Conservation (phyloP, 2,797 vertebrate genomes). For the Ceyx erithaca region DNA sequence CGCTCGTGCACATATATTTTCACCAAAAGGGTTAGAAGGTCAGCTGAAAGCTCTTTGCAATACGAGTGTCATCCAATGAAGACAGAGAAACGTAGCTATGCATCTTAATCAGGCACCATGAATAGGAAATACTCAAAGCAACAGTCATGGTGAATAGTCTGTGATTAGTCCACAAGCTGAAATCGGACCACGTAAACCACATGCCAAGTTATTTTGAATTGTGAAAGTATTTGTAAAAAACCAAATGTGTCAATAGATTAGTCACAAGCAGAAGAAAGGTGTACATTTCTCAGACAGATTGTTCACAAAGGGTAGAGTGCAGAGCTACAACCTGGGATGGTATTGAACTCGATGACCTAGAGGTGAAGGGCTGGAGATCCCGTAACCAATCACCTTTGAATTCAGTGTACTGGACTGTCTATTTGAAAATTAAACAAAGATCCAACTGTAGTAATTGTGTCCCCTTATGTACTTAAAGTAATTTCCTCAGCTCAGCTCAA, state of each 20-base stretch:
- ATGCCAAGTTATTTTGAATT: background rate
- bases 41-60: conserved; percentile 28
- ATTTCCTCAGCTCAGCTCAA: conserved; percentile 55
- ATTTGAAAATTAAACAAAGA: conserved; percentile 70
- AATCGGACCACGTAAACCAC: background rate
- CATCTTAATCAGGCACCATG: conserved; percentile 45
- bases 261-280: background rate
- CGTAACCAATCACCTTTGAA: conserved; percentile 53
- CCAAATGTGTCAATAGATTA: background rate
- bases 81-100: conserved; percentile 38
- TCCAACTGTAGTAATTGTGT: conserved; percentile 55
- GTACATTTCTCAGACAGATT: background rate
- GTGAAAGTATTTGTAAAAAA: background rate
- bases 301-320: background rate
- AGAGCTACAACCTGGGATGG: background rate
- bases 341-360: conserved; percentile 29
- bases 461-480: conserved; percentile 62
- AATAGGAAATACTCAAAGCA: conserved; percentile 49
- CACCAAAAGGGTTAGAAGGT: conserved; percentile 46
- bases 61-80: conserved; percentile 39
- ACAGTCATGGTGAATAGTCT: conserved; percentile 21
- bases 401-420: conserved; percentile 26
- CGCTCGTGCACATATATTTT: conserved; percentile 29
- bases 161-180: conserved; percentile 13
- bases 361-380: conserved; percentile 40